These are phyloP conservation scores for Ondatra zibethicus DNA, from an alignment of 2,113 vertebrate genomes.

Conservation along the genomic window DNA sequence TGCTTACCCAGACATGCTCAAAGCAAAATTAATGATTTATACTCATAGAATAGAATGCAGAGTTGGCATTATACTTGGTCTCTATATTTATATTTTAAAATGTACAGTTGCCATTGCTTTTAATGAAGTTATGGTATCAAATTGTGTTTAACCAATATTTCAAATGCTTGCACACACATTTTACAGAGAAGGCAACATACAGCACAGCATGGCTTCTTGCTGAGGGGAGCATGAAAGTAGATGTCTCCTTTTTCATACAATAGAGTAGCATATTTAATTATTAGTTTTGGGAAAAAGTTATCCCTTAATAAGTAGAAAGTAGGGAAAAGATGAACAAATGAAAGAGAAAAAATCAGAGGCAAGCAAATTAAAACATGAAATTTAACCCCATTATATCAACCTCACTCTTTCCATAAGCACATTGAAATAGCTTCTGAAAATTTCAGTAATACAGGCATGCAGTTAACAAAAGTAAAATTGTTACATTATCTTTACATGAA, in stretches of 20 bases:
- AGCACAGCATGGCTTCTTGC: background rate
- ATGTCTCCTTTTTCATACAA: background rate
- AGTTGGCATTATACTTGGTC: background rate
- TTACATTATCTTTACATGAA: background rate
- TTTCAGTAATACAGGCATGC: background rate
- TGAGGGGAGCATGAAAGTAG: fast-evolving
- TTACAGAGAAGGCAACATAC: background rate
- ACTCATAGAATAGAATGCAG: background rate
- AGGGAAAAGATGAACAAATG: background rate
- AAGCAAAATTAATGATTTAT: background rate
- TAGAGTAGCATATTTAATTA: background rate
- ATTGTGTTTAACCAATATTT: constrained; percentile 23
- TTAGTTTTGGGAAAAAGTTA: background rate
- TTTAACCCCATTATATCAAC: background rate
- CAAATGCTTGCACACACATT: background rate
- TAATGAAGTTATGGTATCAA: background rate
- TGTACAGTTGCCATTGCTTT: background rate
- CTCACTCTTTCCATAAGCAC: background rate
- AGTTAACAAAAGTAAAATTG: background rate
- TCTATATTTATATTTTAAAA: constrained; percentile 2
- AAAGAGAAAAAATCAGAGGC: background rate
- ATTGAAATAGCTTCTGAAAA: background rate
- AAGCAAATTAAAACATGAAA: background rate
- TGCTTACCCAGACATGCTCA: background rate
- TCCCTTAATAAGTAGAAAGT: background rate